Percentiles rank a stretch among this genome's conserved stretches.
phyloP scores from a whole-genome alignment of 2,888 invertebrate species.

The Malthinus seriepunctatus region DNA sequence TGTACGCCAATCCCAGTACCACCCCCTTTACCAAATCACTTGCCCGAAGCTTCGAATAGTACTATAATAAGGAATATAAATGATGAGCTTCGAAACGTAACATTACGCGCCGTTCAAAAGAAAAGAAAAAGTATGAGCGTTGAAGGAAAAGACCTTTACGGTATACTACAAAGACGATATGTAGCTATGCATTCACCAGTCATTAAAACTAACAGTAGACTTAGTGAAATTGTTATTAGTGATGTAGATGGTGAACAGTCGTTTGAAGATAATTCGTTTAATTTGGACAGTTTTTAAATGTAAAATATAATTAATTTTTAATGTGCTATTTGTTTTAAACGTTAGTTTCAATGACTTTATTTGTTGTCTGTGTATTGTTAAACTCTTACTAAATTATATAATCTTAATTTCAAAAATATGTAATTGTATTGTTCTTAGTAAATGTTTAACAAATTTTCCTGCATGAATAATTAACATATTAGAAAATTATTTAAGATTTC shows the following conservation, averaged over 20 bases:
- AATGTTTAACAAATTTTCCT: too few species aligned
- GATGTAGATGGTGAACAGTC: neutral
- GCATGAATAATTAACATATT: too few species aligned
- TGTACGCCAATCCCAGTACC: neutral
- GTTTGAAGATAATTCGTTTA: neutral
- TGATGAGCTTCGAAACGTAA: neutral
- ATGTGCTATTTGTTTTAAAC: too few species aligned
- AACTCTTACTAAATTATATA: too few species aligned
- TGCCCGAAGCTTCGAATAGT: neutral
- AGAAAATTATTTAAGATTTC: too few species aligned
- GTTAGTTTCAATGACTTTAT: too few species aligned
- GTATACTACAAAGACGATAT: neutral
- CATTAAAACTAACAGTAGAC: neutral
- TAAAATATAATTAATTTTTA: too few species aligned
- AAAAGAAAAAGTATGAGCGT: neutral
- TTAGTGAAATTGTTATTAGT: neutral
- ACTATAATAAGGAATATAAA: neutral
- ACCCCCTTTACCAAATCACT: neutral
- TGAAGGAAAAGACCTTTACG: neutral
- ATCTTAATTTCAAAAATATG: too few species aligned
- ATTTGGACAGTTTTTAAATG: too few species aligned
- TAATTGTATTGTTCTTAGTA: too few species aligned
- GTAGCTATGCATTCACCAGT: neutral
- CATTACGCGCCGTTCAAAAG: neutral
- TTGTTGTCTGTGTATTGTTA: too few species aligned